Base-by-base conservation (phyloP, 2,113 vertebrate species). In the Sylvia atricapilla region DNA sequence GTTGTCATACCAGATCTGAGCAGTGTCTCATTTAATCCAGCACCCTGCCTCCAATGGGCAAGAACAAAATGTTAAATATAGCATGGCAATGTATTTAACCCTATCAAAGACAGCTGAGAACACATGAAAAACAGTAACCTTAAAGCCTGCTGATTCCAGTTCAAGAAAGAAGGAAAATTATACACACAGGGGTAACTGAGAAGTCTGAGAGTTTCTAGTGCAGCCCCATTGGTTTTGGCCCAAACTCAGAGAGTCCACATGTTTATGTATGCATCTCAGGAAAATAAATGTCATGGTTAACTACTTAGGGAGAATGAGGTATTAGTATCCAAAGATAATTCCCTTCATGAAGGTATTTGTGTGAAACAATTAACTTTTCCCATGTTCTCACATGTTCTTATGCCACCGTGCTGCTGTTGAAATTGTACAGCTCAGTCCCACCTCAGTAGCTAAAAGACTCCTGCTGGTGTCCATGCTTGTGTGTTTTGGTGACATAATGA, bases 31-130 rank as follows among this genome's bases (percentile, higher is more conserved):
- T 73, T 78, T 91, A 95, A 95, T 83, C 56, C 66, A 94, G 87
- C 46, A 86, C 44, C 37, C 58, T 41, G 64, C 39, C 37, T 94
- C 72, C 30, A 64, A 78, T 5, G n/a, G 80, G 63, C 59, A 87
- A 78, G 86, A 89, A 87, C 27, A 89, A 93, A 93, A 78, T 0
- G 1, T 67, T 87, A 92, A 93, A 87, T 85, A 87, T 10, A 94
- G 77, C 20, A 88, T n/a, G 22, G 60, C 63, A 93, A 39, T 5
- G 4, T 74, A 80, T 78, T 90, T 77, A 88, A 72, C 43, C 59
- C 66, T 81, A 39, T 17, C 25, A 82, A 89, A 93, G 86, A 85
- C 64, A 95, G 78, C 60, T 74, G 86, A 92, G 44, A 82, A 86
- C 43, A 62, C 37, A 70, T 28, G 39, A 82, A 80, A 87, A 67